phyloP scores from a whole-genome alignment of 2,113 vertebrate genomes.

The Pollachius pollachius region DNA sequence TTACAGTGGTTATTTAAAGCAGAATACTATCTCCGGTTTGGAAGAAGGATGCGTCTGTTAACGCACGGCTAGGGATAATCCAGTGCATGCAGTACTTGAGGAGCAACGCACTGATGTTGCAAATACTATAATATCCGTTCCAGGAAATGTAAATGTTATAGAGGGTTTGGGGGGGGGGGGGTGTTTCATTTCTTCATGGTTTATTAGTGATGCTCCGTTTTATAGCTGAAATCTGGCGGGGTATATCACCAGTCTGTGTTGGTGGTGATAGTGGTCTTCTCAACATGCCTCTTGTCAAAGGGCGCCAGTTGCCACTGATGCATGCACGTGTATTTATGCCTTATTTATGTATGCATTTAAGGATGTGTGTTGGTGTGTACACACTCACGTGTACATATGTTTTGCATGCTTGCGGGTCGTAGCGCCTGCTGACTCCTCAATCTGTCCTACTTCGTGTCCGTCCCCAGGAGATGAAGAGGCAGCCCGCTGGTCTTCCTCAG shows the following conservation, averaged over 20 bases:
- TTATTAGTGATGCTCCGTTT: background rate
- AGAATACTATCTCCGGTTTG: no score
- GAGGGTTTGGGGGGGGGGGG: no score
- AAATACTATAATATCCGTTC: no score
- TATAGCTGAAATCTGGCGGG: slow-evolving; percentile 15
- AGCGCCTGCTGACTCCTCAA: background rate
- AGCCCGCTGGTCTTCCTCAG: slow-evolving; percentile 30
- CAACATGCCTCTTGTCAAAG: no score
- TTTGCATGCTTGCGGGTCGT: background rate
- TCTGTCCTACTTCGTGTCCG: slow-evolving; percentile 8
- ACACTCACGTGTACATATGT: background rate
- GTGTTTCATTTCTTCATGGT: background rate
- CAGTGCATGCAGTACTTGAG: no score
- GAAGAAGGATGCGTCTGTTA: no score
- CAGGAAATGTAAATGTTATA: no score
- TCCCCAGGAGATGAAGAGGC: slow-evolving; percentile 58
- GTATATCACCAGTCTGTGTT: background rate
- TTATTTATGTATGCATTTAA: background rate
- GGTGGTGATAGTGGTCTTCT: background rate
- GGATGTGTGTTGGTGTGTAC: background rate
- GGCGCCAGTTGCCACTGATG: no score
- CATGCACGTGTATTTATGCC: background rate
- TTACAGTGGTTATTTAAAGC: no score
- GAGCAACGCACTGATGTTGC: no score
- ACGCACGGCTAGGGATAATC: no score